These are phyloP conservation scores for Geococcyx californianus DNA, from an alignment of 2,113 vertebrate genomes.

Conservation along the genomic window DNA sequence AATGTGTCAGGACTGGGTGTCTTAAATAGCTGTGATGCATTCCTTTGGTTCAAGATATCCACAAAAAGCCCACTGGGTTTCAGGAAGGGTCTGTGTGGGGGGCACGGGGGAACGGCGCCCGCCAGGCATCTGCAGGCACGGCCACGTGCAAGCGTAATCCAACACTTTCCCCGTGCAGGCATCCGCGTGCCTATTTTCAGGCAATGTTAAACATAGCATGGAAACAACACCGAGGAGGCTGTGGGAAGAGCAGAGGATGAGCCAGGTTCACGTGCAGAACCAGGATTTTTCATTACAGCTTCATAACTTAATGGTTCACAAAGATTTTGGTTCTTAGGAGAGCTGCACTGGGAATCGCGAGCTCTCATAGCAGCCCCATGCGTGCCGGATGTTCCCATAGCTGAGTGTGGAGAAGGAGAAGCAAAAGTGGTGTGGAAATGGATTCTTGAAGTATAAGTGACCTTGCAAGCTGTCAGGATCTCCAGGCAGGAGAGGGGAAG, in stretches of 20 bases:
- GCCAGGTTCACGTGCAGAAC: background rate
- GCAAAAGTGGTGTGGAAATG: background rate
- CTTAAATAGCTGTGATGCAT: background rate
- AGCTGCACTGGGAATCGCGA: background rate
- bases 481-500: background rate
- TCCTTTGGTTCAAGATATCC: background rate
- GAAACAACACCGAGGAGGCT: background rate
- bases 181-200: background rate
- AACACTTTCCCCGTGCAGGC: background rate
- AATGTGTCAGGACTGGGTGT: background rate
- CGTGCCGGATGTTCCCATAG: background rate
- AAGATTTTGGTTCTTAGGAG: background rate
- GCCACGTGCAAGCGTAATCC: background rate
- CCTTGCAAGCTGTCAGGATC: background rate
- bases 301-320: fast-evolving
- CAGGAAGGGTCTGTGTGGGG: background rate
- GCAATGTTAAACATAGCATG: background rate
- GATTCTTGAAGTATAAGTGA: background rate
- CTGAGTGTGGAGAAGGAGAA: background rate
- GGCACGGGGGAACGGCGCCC: background rate
- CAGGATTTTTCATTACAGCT: background rate
- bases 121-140: background rate
- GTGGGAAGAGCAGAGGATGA: fast-evolving
- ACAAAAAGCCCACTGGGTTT: background rate
- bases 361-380: background rate